phyloP scores from a whole-genome alignment of 2,888 invertebrate genomes.

The Eristalis tenax region DNA sequence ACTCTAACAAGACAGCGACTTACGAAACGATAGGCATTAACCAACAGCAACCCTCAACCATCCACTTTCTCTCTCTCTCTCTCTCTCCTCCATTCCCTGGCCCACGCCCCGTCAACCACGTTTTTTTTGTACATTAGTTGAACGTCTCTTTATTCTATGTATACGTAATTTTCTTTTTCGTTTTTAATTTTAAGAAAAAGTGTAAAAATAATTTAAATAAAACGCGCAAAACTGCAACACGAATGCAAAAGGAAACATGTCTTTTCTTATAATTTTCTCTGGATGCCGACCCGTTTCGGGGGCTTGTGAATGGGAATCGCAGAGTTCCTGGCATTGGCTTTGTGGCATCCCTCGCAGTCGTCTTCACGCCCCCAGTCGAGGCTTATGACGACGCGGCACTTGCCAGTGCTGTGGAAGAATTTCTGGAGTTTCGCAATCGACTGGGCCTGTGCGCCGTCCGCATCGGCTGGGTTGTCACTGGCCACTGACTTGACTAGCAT shows the following conservation, averaged over 20 bases:
- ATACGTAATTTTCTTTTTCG: conserved; percentile 44
- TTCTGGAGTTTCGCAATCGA: not conserved
- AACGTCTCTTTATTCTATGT: conserved; percentile 48
- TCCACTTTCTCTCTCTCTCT: not conserved
- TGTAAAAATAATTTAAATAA: conserved; percentile 65
- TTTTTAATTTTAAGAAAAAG: conserved; percentile 61
- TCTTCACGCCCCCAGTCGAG: conserved; percentile 22
- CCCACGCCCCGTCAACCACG: conserved; percentile 12
- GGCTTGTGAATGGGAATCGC: conserved; percentile 10
- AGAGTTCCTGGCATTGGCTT: not conserved
- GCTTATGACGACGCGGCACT: conserved; percentile 29
- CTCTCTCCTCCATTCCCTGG: not conserved
- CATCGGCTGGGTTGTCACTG: conserved; percentile 8
- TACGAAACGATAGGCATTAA: conserved; percentile 57
- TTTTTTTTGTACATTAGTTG: conserved; percentile 35
- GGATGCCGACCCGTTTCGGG: conserved; percentile 17
- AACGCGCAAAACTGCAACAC: conserved; percentile 66
- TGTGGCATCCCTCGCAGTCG: not conserved
- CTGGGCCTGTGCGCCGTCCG: not conserved
- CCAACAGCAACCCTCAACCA: conserved; percentile 6
- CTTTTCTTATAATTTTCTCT: not conserved
- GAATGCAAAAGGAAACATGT: conserved; percentile 52
- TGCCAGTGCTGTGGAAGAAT: conserved; percentile 22
- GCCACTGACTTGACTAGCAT: not conserved
- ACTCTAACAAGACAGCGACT: conserved; percentile 49